Base-by-base conservation (phyloP, 2,888 invertebrate genomes). In the Philereme vetulata region DNA sequence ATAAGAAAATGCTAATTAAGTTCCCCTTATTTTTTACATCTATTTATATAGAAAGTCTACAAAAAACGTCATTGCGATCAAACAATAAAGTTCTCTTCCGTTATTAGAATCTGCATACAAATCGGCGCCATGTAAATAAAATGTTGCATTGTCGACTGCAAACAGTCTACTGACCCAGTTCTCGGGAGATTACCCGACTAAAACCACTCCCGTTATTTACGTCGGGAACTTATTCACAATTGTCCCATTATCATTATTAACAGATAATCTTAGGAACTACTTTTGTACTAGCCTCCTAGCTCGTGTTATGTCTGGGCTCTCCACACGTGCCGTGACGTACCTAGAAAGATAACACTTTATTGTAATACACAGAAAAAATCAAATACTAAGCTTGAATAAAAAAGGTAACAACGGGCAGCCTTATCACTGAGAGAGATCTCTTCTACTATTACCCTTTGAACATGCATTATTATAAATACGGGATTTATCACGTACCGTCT, bases 231-330 rank as follows among this genome's bases (percentile, higher is more conserved):
- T 48, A 57, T 54, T 57, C 53, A 62, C 51, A 56, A 52, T 62
- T 51, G 62, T 57, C 57, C 57, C 57, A 62, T 62, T 62, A 61
- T 57, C 61, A 46, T 61, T 61, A 61, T 50, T 62, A 57, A 62
- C 62, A 54, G 57, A 57, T 57, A 57, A 57, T 62, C 56, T 56
- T 10, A 56, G 52, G 38, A 50, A 55, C 53, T 54, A 51, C 52
- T 61, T 52, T 35, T 52, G 56, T 45, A 56, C 45, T 11, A 10
- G 38, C 10, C 21, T 6, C 11, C 45, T 44, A 32, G 52, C 9
- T 11, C 44, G 35, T 51, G 43, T 44, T 51, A 10, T 8, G 5
- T 3, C 36, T 42, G 34, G 34, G 11, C 4, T n/a, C 10, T 38
- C 42, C 8, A 43, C 51, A 44, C 43, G 6, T n/a, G 34, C 43